These are phyloP conservation scores for Microtus montanus DNA, from an alignment of 2,113 vertebrate species.

Conservation along the genomic window DNA sequence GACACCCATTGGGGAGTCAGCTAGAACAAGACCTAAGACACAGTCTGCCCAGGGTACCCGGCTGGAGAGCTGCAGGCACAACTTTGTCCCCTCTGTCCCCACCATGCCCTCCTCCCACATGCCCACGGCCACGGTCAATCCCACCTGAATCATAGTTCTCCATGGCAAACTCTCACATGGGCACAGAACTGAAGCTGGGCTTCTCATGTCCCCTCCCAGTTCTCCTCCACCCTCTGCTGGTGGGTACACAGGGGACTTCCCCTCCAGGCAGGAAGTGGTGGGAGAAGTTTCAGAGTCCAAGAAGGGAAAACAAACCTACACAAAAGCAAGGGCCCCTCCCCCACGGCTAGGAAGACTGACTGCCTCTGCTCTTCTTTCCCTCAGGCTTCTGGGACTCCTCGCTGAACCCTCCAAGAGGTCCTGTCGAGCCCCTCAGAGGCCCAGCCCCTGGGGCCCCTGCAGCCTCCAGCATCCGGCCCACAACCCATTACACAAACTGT, in stretches of 20 bases:
- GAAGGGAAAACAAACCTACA: slow-evolving; percentile 24
- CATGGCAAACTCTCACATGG: neutral
- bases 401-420: slow-evolving; percentile 82
- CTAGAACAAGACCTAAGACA: neutral
- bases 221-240: neutral
- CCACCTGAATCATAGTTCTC: neutral
- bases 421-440: slow-evolving; percentile 63
- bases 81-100: neutral
- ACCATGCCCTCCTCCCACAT: fast-evolving
- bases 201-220: neutral
- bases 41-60: neutral
- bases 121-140: neutral
- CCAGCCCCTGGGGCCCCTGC: slow-evolving; percentile 47
- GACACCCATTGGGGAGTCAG: neutral
- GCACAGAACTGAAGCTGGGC: neutral
- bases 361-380: neutral
- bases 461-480: slow-evolving; percentile 63
- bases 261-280: slow-evolving; percentile 75
- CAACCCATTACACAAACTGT: slow-evolving; percentile 75
- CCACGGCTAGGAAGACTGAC: neutral
- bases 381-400: slow-evolving; percentile 95
- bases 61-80: neutral
- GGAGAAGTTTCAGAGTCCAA: slow-evolving; percentile 52
- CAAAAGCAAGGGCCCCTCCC: neutral
- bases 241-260: slow-evolving; percentile 51